Evolutionary conservation across 2,113 vertebrate species (phyloP).

Genomic region (Anolis sagrei): DNA sequence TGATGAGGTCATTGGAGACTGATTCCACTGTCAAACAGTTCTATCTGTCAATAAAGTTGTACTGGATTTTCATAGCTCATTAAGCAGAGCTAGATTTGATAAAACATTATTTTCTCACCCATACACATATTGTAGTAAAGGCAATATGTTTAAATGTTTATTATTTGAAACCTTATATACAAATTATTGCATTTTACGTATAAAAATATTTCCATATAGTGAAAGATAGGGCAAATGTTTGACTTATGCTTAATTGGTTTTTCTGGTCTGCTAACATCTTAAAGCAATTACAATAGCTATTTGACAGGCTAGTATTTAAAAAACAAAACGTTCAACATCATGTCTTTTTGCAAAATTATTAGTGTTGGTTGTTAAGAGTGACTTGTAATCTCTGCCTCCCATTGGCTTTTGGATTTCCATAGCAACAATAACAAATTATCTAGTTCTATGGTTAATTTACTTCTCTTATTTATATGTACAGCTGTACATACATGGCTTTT

Average conservation of each 20-base stretch:
- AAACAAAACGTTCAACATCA: background rate
- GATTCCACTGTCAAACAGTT: no score
- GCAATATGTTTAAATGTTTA: background rate
- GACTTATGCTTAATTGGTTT: background rate
- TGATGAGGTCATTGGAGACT: no score
- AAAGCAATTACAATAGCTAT: background rate
- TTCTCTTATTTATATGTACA: constrained; percentile 2
- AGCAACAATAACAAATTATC: background rate
- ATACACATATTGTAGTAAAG: background rate
- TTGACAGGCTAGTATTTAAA: background rate
- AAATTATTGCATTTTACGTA: background rate
- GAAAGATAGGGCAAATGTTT: background rate
- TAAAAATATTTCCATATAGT: background rate
- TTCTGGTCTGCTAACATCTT: background rate
- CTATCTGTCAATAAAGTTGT: background rate
- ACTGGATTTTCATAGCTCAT: background rate
- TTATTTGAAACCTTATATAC: background rate
- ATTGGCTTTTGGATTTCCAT: background rate
- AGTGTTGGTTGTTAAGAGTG: background rate
- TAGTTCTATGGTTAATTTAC: background rate
- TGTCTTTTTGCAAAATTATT: constrained; percentile 1
- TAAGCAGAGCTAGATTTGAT: background rate
- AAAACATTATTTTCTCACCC: background rate
- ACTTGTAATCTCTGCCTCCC: background rate
- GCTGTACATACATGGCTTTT: background rate